Conservation (phyloP, 2,113 vertebrate species). For the Ophthalmolycus amberensis region DNA sequence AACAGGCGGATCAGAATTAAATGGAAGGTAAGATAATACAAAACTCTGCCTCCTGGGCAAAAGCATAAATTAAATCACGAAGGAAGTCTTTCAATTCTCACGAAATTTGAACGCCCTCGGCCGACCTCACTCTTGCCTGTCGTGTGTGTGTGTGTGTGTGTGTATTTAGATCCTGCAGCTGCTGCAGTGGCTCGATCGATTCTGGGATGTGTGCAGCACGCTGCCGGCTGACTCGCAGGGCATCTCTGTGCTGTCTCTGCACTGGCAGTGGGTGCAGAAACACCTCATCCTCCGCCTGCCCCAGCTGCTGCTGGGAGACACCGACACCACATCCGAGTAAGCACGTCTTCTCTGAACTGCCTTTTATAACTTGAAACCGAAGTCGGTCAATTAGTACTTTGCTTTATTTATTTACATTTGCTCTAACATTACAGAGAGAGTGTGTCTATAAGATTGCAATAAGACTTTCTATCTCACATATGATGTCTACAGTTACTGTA, state of each 20-base stretch:
- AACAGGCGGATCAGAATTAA: not conserved
- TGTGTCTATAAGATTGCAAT: not conserved
- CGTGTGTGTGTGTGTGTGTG: not conserved
- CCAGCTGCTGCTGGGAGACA: constrained; percentile 85
- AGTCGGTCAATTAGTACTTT: not conserved
- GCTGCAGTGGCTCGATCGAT: constrained; percentile 90
- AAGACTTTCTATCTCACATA: not conserved
- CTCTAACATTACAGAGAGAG: not conserved
- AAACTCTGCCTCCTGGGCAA: too few species aligned
- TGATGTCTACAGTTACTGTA: not conserved
- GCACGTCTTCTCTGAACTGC: constrained; percentile 5
- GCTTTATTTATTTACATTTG: not conserved
- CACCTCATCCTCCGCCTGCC: constrained; percentile 88
- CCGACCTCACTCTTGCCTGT: not conserved
- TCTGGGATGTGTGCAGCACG: constrained; percentile 88
- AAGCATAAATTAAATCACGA: not conserved
- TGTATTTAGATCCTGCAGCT: constrained; percentile 77
- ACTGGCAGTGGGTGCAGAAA: constrained; percentile 98
- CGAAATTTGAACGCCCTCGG: not conserved
- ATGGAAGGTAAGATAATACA: not conserved
- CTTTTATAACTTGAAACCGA: not conserved
- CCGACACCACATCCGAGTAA: constrained; percentile 86
- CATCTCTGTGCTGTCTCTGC: constrained; percentile 90
- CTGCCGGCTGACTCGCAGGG: constrained; percentile 86
- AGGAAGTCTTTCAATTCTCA: not conserved